Percentiles rank a stretch among this genome's conserved stretches.
These are phyloP conservation scores for Pachypsylla venusta DNA, from an alignment of 1,140 invertebrate species.

Conservation along the genomic window DNA sequence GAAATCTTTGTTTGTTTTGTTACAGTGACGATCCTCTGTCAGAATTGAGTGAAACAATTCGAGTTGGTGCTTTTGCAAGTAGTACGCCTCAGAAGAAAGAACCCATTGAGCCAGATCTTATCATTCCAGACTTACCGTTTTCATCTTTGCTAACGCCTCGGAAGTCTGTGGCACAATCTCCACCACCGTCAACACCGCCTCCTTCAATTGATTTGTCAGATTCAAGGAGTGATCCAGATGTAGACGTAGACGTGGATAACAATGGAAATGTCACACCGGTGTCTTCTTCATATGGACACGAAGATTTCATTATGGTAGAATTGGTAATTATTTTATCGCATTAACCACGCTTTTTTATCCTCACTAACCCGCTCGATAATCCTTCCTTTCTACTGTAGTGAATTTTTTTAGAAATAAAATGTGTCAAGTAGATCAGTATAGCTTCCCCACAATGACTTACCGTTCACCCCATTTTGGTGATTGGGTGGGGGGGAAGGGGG, in stretches of 20 bases:
- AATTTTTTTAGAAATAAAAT: too few species aligned
- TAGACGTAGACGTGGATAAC: not conserved
- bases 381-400: too few species aligned
- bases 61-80: slow-evolving; percentile 53
- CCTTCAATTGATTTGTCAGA: not conserved
- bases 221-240: not conserved
- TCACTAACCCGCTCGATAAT: too few species aligned
- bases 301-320: slow-evolving; percentile 61
- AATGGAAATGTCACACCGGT: slow-evolving; percentile 29
- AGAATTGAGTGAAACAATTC: slow-evolving; percentile 46
- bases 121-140: slow-evolving; percentile 50
- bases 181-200: not conserved
- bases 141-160: slow-evolving; percentile 39
- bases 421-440: too few species aligned
- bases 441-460: too few species aligned
- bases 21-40: slow-evolving; percentile 38
- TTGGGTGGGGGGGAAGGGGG: too few species aligned
- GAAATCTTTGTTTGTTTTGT: slow-evolving; percentile 20
- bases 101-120: slow-evolving; percentile 37
- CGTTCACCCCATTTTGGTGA: too few species aligned
- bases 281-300: slow-evolving; percentile 31
- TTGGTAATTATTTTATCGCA: slow-evolving; percentile 38
- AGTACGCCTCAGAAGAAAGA: slow-evolving; percentile 32
- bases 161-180: slow-evolving; percentile 27
- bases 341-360: not conserved